phyloP scores from a whole-genome alignment of 53 echinoderm and acorn worm genomes.

The Holothuria leucospilota region DNA sequence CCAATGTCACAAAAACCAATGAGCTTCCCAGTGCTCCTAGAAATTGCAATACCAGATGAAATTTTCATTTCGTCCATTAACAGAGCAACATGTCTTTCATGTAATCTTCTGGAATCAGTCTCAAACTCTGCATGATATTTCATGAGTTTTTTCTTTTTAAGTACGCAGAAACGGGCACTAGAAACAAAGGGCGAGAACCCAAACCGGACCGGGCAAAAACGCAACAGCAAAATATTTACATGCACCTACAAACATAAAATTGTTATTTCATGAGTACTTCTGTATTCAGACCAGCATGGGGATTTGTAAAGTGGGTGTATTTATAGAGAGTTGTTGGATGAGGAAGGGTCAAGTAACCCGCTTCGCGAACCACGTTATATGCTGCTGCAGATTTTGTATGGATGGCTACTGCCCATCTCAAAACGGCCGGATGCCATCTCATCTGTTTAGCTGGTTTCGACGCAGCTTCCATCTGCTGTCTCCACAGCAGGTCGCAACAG shows the following conservation, averaged over 20 bases:
- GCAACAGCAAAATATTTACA: too few relatives aligned
- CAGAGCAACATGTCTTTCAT: conserved; percentile 2
- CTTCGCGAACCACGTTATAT: conserved; percentile 37
- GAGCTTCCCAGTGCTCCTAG: conserved; percentile 7
- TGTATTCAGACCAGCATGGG: conserved; percentile 38
- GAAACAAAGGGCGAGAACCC: too few relatives aligned
- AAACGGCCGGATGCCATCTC: conserved; percentile 64
- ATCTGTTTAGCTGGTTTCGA: conserved; percentile 3
- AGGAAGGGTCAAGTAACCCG: conserved; percentile 51
- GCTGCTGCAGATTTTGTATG: conserved; percentile 55
- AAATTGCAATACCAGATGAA: conserved; percentile 13
- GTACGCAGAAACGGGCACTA: too few relatives aligned
- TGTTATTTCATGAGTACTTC: conserved; percentile 16
- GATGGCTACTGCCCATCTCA: conserved; percentile 48
- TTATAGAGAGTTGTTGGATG: conserved; percentile 32
- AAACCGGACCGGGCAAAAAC: too few relatives aligned
- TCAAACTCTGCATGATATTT: background rate
- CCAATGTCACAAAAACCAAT: conserved; percentile 23
- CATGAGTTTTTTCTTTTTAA: too few relatives aligned
- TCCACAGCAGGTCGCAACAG: conserved; percentile 30
- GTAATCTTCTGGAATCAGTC: background rate
- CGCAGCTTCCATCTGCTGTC: conserved; percentile 33
- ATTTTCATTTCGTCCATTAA: conserved; percentile 33
- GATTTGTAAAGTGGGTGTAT: conserved; percentile 47
- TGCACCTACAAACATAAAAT: too few relatives aligned